Evolutionary conservation across 2,888 invertebrate species (phyloP), one percentile per base, ranked within the genome.

Genomic region (Stenichneumon culpator): DNA sequence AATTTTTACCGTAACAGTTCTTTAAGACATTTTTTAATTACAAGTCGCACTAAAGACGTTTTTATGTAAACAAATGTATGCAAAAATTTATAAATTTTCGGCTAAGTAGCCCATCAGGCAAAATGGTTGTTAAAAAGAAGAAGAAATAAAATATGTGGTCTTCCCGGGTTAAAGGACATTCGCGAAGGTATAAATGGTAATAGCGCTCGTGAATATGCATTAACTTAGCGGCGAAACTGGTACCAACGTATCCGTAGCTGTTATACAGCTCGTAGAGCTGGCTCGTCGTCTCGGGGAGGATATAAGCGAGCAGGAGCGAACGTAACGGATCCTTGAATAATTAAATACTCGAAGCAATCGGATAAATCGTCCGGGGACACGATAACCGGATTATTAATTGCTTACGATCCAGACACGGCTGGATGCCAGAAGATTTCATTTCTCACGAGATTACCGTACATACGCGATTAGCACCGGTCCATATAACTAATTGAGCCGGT

Each of bases 251-350:
- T 36, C 50, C 22, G 22, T 9, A n/a, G 57, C 14, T 22, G 28
- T 47, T 65, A 22, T 50, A 50, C 22, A 16, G 6, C 50, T 57
- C 22, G 19, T 19, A 11, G 22, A 19, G 32, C 50, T 47, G 14
- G 32, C 6, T 36, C 39, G 65, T 32, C 47, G 60, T 75, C 75
- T 50, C 47, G 65, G 22, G 32, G 52, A 75, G 70, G 77, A 47
- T 14, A 11, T 36, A 57, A 67, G 16, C 36, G 4, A 75, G 67
- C 67, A 69, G 11, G 32, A 77, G 80, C 28, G 65, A 75, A 84
- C 82, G 74, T 82, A 85, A 85, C 84, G 84, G 84, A 85, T 79
- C 84, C 73, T 68, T 85, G 85, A 85, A 85, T 85, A 85, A 85
- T 85, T 85, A 85, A 85, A 85, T 82, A 85, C 75, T 85, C 74